Evolutionary conservation across 2,797 vertebrate genomes (phyloP), one percentile per base, ranked within the genome.

Genomic region (Harpagifer antarcticus): DNA sequence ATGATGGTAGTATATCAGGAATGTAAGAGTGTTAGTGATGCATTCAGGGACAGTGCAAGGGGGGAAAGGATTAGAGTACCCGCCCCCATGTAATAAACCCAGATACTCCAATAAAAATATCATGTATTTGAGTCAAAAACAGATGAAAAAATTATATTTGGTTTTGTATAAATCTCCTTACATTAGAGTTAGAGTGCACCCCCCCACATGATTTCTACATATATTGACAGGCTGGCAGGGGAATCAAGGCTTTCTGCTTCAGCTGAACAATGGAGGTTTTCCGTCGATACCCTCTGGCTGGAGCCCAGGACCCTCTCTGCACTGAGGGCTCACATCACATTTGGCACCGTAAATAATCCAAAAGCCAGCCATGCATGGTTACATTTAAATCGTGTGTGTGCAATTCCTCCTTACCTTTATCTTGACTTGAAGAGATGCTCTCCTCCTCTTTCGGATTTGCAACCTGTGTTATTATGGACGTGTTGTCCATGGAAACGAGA

Each of bases 401-500:
- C 50, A 14, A 67, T 74, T 37, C 69, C 47, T 20, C 27, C 91
- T 94, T 93, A 96, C 95, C 95, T 96, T 96, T 95, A 86, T 96
- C 95, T 82, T 88, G 94, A 86, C 92, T 91, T 66, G 94, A 93
- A 85, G 92, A 94, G 89, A 93, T 95, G 93, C 96, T 96, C 93
- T 98, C 97, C 93, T 99, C 98, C 95, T 99, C 98, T 96, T 98
- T 99, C 92, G 97, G 97, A 97, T 98, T 98, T 95, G 97, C 96
- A 96, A 98, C 96, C 97, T 99, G 98, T 96, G 98, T 99, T 96
- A 99, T 99, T 94, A 99, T 98, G 96, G 98, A 98, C 95, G 97
- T 97, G 96, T 96, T 96, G 97, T 99, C 98, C 98, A 99, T 99
- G 97, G 97, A 96, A 95, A 95, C 94, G 90, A 91, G 92, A 93